Base-by-base conservation (phyloP, 2,113 vertebrate species). In the Lepisosteus osseus region DNA sequence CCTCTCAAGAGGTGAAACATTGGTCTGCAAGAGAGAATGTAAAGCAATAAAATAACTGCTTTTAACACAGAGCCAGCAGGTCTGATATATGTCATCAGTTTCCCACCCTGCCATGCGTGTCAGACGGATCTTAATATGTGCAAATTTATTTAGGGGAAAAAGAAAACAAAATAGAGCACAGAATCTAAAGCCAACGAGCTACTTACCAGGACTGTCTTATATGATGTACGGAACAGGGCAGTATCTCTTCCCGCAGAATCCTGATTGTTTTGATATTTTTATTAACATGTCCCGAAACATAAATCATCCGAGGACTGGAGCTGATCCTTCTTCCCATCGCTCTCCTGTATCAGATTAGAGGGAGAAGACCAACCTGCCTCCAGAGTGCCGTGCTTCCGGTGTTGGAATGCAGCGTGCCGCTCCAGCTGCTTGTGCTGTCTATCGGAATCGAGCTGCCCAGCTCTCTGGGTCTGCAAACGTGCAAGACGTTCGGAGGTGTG, bases 211-310 rank as follows among this genome's bases (percentile, higher is more conserved):
- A 79, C 91, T 90, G 91, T 92, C 89, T 74, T 67, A 74, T 81
- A 86, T 91, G 89, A 92, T 89, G 89, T 90, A 92, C 89, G 84
- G 79, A 83, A 83, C 45, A 71, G 71, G 69, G 67, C 71, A 74
- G 79, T 90, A 91, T 92, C 91, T 92, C 75, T 79, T 59, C 76
- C 80, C 72, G 72, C 91, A 92, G 87, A 89, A 88, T 85, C 83
- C 82, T 77, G 88, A 92, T 92, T 85, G 86, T 89, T 92, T 88
- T 86, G 91, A 92, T 92, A 89, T 90, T 92, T 91, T 90, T 89
- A 91, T 91, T 85, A 92, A 86, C 85, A 84, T 81, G 85, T 89
- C 87, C 87, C 92, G 89, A 91, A 92, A 92, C 91, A 92, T 92
- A 92, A 92, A 92, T 90, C 89, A 90, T 79, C 71, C 62, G 8